These are phyloP conservation scores for Poeciliopsis turrubarensis DNA, from an alignment of 2,113 vertebrate species.

Conservation along the genomic window DNA sequence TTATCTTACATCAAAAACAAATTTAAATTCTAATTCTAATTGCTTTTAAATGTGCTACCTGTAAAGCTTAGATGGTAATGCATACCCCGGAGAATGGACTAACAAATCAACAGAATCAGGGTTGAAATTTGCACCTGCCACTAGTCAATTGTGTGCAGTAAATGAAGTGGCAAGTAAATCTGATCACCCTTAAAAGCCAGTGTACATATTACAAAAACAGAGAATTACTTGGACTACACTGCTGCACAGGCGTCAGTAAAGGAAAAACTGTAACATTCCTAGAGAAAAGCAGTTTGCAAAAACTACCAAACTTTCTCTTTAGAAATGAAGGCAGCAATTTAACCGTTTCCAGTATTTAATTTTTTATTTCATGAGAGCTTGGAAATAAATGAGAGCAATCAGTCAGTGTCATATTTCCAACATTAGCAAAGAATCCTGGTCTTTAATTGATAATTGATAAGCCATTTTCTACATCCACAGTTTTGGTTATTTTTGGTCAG, in stretches of 20 bases:
- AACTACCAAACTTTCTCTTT: not conserved
- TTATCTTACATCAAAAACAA: slow-evolving; percentile 42
- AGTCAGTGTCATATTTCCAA: not conserved
- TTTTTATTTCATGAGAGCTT: not conserved
- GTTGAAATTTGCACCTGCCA: too few species aligned
- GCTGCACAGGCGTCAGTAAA: not conserved
- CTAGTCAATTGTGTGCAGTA: too few species aligned
- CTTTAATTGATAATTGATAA: not conserved
- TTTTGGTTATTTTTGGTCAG: not conserved
- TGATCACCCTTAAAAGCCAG: too few species aligned
- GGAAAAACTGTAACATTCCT: not conserved
- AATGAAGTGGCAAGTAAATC: too few species aligned
- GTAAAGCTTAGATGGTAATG: slow-evolving; percentile 24
- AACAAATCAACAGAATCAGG: slow-evolving; percentile 1
- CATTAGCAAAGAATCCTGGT: not conserved
- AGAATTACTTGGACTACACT: not conserved
- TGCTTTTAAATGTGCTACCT: not conserved
- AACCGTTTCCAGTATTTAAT: not conserved
- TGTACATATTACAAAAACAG: not conserved
- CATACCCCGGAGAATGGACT: slow-evolving; percentile 14
- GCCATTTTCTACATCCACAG: not conserved
- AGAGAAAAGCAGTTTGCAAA: not conserved
- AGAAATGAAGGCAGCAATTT: too few species aligned
- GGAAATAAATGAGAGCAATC: not conserved
- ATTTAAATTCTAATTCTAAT: slow-evolving; percentile 30